Percentiles rank a stretch among this genome's conserved stretches.
phyloP scores from a whole-genome alignment of 2,797 vertebrate species.

The Parambassis ranga region DNA sequence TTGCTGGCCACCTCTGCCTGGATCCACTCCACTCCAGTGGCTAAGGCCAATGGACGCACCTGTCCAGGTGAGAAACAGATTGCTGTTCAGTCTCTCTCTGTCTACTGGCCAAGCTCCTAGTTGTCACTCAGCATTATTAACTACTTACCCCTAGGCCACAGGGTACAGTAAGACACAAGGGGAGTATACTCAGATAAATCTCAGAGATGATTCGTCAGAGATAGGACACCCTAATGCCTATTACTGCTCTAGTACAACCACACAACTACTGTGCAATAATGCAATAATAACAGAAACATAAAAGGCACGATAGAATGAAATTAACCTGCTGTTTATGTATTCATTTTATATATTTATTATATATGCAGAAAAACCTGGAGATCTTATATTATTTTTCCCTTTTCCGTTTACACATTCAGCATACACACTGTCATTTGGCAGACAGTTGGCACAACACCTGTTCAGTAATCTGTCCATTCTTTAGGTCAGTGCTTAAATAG shows the following conservation, averaged over 20 bases:
- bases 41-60: conserved; percentile 41
- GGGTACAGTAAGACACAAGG: conserved; percentile 44
- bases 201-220: conserved; percentile 34
- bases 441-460: conserved; percentile 24
- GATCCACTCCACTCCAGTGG: conserved; percentile 19
- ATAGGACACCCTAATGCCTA: conserved; percentile 14
- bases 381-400: too few relatives aligned
- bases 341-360: too few relatives aligned
- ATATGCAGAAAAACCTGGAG: too few relatives aligned
- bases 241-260: neutral
- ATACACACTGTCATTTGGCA: neutral
- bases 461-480: conserved; percentile 51
- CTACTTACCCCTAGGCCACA: conserved; percentile 31
- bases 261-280: neutral
- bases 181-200: conserved; percentile 53
- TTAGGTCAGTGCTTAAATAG: conserved; percentile 49
- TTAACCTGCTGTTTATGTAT: too few relatives aligned
- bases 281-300: neutral
- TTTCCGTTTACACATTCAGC: too few relatives aligned
- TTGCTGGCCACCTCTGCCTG: conserved; percentile 32
- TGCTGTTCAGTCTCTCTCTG: conserved; percentile 36
- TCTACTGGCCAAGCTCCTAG: conserved; percentile 14
- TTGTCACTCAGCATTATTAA: conserved; percentile 69
- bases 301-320: too few relatives aligned
- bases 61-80: conserved; percentile 63